Base-by-base conservation (phyloP, 2,888 invertebrate species). In the Drosophila putrida region DNA sequence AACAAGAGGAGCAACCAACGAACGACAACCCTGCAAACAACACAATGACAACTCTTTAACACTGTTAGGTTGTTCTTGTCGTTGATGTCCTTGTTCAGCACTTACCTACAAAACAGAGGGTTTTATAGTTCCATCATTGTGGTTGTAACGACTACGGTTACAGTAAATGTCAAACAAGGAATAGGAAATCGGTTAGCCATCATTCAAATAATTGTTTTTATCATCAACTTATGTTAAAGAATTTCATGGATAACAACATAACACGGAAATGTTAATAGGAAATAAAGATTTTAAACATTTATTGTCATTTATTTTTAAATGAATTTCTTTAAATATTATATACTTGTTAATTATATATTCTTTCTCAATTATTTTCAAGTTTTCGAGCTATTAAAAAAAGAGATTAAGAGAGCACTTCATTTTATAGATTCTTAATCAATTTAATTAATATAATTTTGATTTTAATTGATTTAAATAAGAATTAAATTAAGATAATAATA, bases 41-140 rank as follows among this genome's bases (percentile, higher is more conserved):
- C 82, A 82, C 83, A 88, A 79, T 88, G 83, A 88, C 83, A 84
- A 84, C 83, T 88, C 83, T 84, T 84, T 84, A 84, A 88, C 83
- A 82, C 82, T 75, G 77, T 84, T 88, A 88, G 85, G 78, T 87
- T 79, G 66, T 61, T 69, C 51, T 10, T 70, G 54, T 6, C 54
- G 53, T 58, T 62, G 47, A 39, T 55, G 51, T 77, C 57, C 67
- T 68, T 65, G 63, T 72, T 73, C 43, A 41, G 36, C 15, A 50
- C 50, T 50, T 38, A 15, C 35, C 35, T 43, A 38, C 31, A 55
- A 55, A 20, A 49, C 13, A 11, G 0, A 1, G 49, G 39, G 53
- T 41, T 9, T 10, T 43, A 38, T 20, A 27, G 41, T 25, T 39
- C 25, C 9, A 8, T 20, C 13, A 51, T 35, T 6, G 33, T 11